Conservation (phyloP, 2,888 invertebrate genomes). For the Melipona beecheii region DNA sequence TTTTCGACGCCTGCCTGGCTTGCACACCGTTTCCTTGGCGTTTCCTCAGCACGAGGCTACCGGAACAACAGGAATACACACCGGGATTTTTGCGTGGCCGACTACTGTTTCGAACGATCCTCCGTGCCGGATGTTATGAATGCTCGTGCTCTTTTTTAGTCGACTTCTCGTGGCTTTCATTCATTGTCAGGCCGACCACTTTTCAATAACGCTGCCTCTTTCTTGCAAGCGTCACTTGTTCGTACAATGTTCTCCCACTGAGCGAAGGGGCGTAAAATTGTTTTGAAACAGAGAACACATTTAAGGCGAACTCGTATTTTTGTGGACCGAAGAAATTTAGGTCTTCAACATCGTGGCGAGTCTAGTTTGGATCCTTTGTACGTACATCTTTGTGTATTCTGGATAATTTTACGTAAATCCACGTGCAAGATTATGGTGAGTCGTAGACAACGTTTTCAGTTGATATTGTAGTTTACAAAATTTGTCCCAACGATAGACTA, state of each 20-base stretch:
- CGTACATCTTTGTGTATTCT: no score
- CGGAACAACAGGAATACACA: not conserved
- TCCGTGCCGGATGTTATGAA: conserved; percentile 36
- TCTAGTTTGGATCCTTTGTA: no score
- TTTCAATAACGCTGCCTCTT: conserved; percentile 5
- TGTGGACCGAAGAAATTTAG: no score
- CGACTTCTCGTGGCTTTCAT: conserved; percentile 21
- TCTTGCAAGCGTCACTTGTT: conserved; percentile 22
- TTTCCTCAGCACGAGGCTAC: no score
- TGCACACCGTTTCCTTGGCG: not conserved
- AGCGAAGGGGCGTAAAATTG: not conserved
- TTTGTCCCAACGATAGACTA: no score
- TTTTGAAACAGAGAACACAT: not conserved
- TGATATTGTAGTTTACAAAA: no score
- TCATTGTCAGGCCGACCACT: not conserved
- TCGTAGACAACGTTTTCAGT: no score
- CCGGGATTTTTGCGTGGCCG: conserved; percentile 5
- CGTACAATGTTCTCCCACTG: not conserved
- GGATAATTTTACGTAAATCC: no score
- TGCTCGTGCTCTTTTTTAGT: conserved; percentile 36
- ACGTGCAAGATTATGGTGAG: no score
- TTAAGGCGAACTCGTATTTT: not conserved
- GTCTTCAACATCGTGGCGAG: no score
- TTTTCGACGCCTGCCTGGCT: not conserved
- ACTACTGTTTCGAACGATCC: conserved; percentile 16